These are phyloP conservation scores for Ailuropoda melanoleuca DNA, from an alignment of 2,113 vertebrate species.

Conservation along the genomic window DNA sequence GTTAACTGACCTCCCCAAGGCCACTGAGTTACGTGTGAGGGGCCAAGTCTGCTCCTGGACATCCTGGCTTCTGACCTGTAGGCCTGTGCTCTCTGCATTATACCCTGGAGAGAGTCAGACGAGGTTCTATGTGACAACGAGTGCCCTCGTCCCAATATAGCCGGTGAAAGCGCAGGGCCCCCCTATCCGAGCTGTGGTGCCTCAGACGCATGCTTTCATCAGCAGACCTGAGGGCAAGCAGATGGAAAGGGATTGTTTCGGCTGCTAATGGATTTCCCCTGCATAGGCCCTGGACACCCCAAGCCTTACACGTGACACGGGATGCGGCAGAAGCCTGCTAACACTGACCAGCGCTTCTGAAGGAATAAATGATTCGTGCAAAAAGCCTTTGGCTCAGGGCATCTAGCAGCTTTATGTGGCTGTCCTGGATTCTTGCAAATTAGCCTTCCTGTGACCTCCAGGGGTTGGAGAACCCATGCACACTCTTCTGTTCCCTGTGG, in stretches of 20 bases:
- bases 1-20: background rate
- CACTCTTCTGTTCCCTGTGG: background rate
- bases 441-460: background rate
- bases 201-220: background rate
- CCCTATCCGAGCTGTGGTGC: background rate
- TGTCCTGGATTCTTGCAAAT: background rate
- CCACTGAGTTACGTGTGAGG: background rate
- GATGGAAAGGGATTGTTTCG: background rate
- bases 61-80: rapidly evolving
- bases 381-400: background rate
- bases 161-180: background rate
- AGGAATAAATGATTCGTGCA: background rate
- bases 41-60: background rate
- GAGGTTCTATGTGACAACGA: background rate
- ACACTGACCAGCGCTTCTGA: background rate
- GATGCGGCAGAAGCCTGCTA: background rate
- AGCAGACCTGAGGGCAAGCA: background rate
- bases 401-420: background rate
- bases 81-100: background rate
- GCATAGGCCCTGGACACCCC: rapidly evolving
- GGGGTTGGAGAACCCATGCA: background rate
- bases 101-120: background rate
- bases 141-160: background rate
- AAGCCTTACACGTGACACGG: background rate
- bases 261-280: background rate